These are phyloP conservation scores for Prionailurus bengalensis DNA, from an alignment of 2,113 vertebrate species.

Conservation along the genomic window DNA sequence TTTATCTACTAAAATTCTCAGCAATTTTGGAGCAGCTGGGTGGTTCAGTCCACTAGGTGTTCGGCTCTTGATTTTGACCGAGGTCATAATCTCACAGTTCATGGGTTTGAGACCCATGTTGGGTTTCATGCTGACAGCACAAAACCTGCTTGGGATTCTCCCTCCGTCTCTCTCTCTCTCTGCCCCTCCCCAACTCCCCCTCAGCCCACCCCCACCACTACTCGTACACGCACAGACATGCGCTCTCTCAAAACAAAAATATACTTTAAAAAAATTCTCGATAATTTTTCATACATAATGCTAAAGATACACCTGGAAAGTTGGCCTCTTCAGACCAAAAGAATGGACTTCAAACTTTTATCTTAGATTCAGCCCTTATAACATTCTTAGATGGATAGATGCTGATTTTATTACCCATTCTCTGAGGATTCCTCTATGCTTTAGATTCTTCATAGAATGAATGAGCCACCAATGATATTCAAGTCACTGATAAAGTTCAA, in stretches of 20 bases:
- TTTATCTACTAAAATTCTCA: neutral
- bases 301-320: slow-evolving; percentile 32
- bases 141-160: too few species aligned
- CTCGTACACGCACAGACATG: too few species aligned
- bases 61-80: too few species aligned
- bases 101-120: too few species aligned
- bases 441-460: neutral
- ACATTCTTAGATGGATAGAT: neutral
- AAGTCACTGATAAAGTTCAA: neutral
- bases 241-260: too few species aligned
- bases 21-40: neutral
- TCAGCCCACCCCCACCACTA: too few species aligned
- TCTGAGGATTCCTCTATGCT: neutral
- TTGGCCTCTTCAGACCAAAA: slow-evolving; percentile 5
- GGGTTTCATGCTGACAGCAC: too few species aligned
- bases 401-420: neutral
- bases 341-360: slow-evolving; percentile 22
- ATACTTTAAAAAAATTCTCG: neutral
- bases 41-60: too few species aligned
- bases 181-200: too few species aligned
- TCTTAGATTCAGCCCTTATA: slow-evolving; percentile 13
- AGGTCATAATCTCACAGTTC: too few species aligned
- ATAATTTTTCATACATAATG: neutral
- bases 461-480: neutral
- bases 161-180: too few species aligned